Evolutionary conservation across 2,113 vertebrate species (phyloP).

Genomic region (Equus quagga): DNA sequence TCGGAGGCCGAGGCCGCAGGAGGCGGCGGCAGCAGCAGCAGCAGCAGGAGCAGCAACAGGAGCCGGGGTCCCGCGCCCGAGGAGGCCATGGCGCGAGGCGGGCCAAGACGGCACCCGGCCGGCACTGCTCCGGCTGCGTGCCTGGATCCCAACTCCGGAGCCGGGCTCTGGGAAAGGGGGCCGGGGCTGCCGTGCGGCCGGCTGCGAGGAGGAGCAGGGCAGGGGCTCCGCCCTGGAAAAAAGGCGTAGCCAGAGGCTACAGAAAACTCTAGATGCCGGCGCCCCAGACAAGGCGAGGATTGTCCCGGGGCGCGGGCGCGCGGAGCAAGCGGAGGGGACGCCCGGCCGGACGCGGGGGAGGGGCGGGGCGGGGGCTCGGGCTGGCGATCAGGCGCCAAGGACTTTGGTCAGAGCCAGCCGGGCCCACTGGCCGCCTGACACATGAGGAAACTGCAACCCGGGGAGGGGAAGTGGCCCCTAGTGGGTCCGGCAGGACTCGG

Average conservation of each 20-base stretch:
- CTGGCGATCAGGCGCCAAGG: neutral
- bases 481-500: neutral
- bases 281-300: slow-evolving; percentile 65
- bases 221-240: slow-evolving; percentile 72
- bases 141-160: neutral
- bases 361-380: neutral
- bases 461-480: slow-evolving; percentile 49
- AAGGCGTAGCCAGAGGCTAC: slow-evolving; percentile 67
- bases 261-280: slow-evolving; percentile 58
- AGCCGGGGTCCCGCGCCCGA: neutral
- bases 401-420: neutral
- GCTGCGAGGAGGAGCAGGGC: neutral
- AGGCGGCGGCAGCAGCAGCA: neutral
- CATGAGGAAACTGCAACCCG: neutral
- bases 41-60: neutral
- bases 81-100: slow-evolving; percentile 33
- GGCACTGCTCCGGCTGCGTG: neutral
- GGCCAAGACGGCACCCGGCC: neutral
- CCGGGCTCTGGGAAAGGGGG: neutral
- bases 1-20: slow-evolving; percentile 41
- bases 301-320: slow-evolving; percentile 42
- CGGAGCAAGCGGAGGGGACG: neutral
- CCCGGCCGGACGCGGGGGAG: neutral
- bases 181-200: neutral
- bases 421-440: neutral